Base-by-base conservation (phyloP, 2,113 vertebrate genomes). In the Tyrannus savana region DNA sequence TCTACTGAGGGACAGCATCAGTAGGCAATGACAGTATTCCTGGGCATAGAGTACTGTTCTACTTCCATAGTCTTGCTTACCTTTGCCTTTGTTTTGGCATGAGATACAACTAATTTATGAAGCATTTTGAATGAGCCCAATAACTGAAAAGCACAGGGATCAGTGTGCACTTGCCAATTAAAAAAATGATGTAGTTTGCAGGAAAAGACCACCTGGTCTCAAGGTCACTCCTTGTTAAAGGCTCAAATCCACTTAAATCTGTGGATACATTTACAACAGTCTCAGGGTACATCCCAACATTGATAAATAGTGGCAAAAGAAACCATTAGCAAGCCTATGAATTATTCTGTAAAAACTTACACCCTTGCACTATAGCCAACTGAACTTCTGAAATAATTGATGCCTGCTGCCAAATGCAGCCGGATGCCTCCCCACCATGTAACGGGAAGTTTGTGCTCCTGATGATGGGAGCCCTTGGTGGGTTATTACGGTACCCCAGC, bases 361-460 rank as follows among this genome's bases (percentile, higher is more conserved):
- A 49, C 1, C 7, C 23, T 55, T 68, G 30, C 10, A 55, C 17
- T 68, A 27, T 31, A 75, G 47, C 52, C 42, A 85, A 80, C 27
- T 31, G 16, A 64, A 52, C 9, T 42, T 67, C 41, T 60, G 19
- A 81, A 93, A 56, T 62, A 81, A 74, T 23, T 66, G 25, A 52
- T 66, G 14, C 27, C 58, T 66, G n/a, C 47, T 68, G 12, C 9
- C n/a, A 53, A 31, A 80, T 27, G 21, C 59, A 79, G 52, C 6
- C 0, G 0, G 27, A 30, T 75, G 30, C 25, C 47, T 68, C 19
- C 49, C 25, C 23, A n/a, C 7, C 31, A 27, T 1, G 2, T 9
- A 59, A 35, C 2, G 27, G 55, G 35, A 73, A 35, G 18, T 33
- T 42, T 82, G 31, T 47, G 30, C 27, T 71, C 12, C 30, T 78